A percentile compares a stretch with the other conserved stretches of the same genome.
phyloP scores from a whole-genome alignment of 1,140 invertebrate species.

The Psix sp. region DNA sequence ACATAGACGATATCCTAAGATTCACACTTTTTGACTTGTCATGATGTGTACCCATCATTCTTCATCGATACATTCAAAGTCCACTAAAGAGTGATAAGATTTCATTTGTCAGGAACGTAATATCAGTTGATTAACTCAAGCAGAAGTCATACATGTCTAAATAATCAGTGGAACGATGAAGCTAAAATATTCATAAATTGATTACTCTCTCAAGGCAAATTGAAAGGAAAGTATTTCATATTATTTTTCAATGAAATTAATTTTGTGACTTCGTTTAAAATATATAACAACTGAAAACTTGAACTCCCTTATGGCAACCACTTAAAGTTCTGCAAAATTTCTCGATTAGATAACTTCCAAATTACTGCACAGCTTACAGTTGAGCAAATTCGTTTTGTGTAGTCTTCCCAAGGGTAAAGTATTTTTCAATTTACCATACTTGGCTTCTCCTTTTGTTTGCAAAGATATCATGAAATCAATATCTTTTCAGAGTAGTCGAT shows the following conservation, averaged over 20 bases:
- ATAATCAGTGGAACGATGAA: neutral
- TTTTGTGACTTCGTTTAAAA: too few species aligned
- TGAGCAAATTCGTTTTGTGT: neutral
- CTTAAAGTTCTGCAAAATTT: neutral
- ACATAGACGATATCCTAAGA: too few species aligned
- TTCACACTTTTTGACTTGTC: neutral
- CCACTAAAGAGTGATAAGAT: conserved; percentile 35
- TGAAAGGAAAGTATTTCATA: too few species aligned
- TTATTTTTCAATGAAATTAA: too few species aligned
- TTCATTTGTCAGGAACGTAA: conserved; percentile 24
- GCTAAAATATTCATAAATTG: neutral
- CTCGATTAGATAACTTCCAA: neutral
- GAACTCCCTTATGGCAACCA: neutral
- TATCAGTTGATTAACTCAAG: conserved; percentile 11
- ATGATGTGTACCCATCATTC: neutral
- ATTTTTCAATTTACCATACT: neutral
- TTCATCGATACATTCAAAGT: conserved; percentile 21
- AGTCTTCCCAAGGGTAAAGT: neutral
- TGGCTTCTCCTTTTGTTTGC: neutral
- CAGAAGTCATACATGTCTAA: conserved; percentile 16
- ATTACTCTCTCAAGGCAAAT: too few species aligned
- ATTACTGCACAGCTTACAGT: neutral
- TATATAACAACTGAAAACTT: too few species aligned
- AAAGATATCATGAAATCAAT: neutral
- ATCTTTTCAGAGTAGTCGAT: too few species aligned